Evolutionary conservation across 2,888 invertebrate genomes (phyloP).

Genomic region (Pyrocoelia pectoralis): DNA sequence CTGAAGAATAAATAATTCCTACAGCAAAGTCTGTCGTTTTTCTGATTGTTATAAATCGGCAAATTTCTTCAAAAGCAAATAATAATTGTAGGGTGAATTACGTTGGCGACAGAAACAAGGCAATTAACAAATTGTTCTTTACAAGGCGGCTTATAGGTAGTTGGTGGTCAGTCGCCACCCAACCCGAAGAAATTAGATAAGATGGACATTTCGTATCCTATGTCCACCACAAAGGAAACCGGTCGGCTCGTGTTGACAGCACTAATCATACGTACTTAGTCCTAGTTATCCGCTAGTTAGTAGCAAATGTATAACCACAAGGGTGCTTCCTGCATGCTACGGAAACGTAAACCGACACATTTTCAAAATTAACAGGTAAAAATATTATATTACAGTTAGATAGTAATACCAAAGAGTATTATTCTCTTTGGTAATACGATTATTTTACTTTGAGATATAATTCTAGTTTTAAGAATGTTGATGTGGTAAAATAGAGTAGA

Average conservation of each 20-base stretch:
- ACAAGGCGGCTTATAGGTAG: constrained; percentile 37
- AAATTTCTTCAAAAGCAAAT: constrained; percentile 19
- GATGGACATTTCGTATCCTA: constrained; percentile 28
- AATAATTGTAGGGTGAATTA: constrained; percentile 30
- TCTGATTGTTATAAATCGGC: not conserved
- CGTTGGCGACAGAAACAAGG: constrained; percentile 34
- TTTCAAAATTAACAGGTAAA: not conserved
- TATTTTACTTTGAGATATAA: too few species aligned
- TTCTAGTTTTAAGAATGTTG: too few species aligned
- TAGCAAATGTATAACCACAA: constrained; percentile 27
- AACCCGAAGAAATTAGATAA: constrained; percentile 35
- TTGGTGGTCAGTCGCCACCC: constrained; percentile 39
- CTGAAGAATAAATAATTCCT: too few species aligned
- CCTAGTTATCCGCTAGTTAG: constrained; percentile 43
- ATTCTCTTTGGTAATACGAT: too few species aligned
- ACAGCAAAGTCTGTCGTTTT: constrained; percentile 1
- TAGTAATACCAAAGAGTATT: too few species aligned
- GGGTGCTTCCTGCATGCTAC: constrained; percentile 20
- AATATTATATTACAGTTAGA: not conserved
- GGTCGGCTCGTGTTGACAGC: constrained; percentile 41
- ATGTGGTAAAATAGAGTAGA: too few species aligned
- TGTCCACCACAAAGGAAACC: constrained; percentile 33
- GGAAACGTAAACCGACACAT: constrained; percentile 21
- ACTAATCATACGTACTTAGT: constrained; percentile 42
- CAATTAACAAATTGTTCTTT: constrained; percentile 43